These are phyloP conservation scores for Sebastolobus alascanus DNA, from an alignment of 2,797 vertebrate genomes.

Conservation along the genomic window DNA sequence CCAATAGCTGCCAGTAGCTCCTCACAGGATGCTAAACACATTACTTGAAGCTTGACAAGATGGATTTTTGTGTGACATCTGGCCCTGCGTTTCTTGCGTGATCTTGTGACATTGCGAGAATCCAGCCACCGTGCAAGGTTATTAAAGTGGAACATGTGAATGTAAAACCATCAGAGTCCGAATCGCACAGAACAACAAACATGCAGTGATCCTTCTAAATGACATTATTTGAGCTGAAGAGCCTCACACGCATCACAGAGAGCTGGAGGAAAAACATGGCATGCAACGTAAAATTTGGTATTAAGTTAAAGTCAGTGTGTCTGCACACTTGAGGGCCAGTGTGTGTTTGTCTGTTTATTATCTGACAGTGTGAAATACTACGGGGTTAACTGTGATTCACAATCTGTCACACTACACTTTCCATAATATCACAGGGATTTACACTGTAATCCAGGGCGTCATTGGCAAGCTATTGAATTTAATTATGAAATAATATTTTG, in stretches of 20 bases:
- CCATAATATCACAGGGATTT: slow-evolving; percentile 65
- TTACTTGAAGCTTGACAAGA: no score
- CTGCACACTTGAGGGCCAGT: slow-evolving; percentile 1
- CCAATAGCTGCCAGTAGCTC: no score
- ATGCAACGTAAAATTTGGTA: background rate
- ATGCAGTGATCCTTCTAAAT: background rate
- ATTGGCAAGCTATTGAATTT: slow-evolving; percentile 56
- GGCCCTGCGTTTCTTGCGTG: no score
- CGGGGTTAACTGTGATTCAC: slow-evolving; percentile 53
- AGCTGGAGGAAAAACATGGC: background rate
- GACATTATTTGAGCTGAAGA: background rate
- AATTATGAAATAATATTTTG: slow-evolving; percentile 71
- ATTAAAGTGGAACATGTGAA: background rate
- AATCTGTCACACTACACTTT: slow-evolving; percentile 64
- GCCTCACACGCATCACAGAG: background rate
- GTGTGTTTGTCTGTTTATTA: slow-evolving; percentile 29
- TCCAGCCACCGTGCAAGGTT: no score
- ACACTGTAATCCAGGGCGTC: slow-evolving; percentile 51
- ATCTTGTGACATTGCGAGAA: no score
- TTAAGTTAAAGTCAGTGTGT: slow-evolving; percentile 14
- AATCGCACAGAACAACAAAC: background rate
- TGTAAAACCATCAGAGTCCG: no score
- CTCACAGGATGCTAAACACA: accelerated
- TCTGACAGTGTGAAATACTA: slow-evolving; percentile 59
- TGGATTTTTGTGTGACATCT: no score